A percentile compares a stretch with the other conserved stretches of the same genome.
Evolutionary conservation across 2,888 invertebrate species (phyloP).

Genomic region (Oconnorella tubifera): DNA sequence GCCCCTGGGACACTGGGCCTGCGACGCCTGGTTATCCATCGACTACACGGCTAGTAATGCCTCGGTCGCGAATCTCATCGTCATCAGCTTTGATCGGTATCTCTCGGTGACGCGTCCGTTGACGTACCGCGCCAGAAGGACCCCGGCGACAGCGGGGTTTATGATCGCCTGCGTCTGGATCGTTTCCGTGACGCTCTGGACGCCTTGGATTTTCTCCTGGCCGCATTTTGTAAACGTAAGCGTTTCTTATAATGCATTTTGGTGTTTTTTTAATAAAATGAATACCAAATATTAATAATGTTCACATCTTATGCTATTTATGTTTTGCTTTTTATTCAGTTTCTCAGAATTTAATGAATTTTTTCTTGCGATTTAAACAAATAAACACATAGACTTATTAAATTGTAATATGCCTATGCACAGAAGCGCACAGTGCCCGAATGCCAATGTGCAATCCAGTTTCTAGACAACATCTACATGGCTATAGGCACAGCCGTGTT

Average conservation of each 20-base stretch:
- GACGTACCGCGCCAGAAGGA: constrained; percentile 90
- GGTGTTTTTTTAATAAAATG: too few relatives aligned
- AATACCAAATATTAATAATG: too few relatives aligned
- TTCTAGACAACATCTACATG: constrained; percentile 70
- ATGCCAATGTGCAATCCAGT: constrained; percentile 90
- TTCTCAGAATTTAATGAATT: neutral
- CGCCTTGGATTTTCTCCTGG: constrained; percentile 51
- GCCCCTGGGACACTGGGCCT: constrained; percentile 84
- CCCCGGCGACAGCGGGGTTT: constrained; percentile 81
- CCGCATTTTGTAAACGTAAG: constrained; percentile 5
- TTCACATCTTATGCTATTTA: too few relatives aligned
- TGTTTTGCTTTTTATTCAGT: neutral
- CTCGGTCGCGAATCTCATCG: constrained; percentile 91
- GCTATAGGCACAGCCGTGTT: constrained; percentile 91
- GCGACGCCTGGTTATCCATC: constrained; percentile 93
- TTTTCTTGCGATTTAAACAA: neutral
- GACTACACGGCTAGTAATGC: constrained; percentile 98
- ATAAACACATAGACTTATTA: neutral
- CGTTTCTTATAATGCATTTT: too few relatives aligned
- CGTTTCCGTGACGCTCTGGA: constrained; percentile 89
- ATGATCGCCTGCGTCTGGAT: constrained; percentile 97
- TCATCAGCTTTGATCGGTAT: constrained; percentile 92
- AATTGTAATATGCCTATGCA: neutral
- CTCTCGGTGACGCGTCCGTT: constrained; percentile 91
- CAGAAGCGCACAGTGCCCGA: neutral